phyloP scores from a whole-genome alignment of 2,113 vertebrate genomes.

The Ochotona princeps region DNA sequence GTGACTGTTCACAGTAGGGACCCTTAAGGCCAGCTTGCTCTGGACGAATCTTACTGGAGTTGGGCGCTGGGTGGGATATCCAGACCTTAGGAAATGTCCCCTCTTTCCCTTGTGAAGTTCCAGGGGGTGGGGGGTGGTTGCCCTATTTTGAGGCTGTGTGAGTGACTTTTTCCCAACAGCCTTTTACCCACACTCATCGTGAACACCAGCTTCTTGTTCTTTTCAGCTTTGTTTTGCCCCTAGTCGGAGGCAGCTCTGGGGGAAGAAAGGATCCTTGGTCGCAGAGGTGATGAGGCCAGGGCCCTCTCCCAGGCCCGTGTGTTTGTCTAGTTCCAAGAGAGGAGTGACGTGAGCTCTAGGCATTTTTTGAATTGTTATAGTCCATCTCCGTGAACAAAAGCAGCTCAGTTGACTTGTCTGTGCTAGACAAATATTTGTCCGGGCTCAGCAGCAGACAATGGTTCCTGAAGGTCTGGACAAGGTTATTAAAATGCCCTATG shows the following conservation, averaged over 20 bases:
- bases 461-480: background rate
- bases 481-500: constrained; percentile 43
- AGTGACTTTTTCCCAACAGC: background rate
- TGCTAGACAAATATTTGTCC: constrained; percentile 70
- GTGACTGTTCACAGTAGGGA: background rate
- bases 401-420: background rate
- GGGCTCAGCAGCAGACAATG: background rate
- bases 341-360: background rate
- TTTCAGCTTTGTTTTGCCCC: background rate
- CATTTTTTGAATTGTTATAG: background rate
- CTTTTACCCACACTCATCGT: background rate
- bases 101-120: background rate
- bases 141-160: background rate
- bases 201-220: background rate
- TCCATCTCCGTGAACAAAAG: constrained; percentile 11
- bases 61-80: background rate
- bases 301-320: background rate
- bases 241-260: background rate
- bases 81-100: background rate
- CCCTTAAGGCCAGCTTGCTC: fast-evolving
- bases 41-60: too few species aligned
- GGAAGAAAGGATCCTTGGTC: too few species aligned
- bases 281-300: background rate
- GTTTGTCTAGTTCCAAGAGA: background rate
- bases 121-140: background rate